Percentiles rank a stretch among this genome's conserved stretches.
phyloP scores from a whole-genome alignment of 2,888 invertebrate genomes.

The Flexamia atlantica region DNA sequence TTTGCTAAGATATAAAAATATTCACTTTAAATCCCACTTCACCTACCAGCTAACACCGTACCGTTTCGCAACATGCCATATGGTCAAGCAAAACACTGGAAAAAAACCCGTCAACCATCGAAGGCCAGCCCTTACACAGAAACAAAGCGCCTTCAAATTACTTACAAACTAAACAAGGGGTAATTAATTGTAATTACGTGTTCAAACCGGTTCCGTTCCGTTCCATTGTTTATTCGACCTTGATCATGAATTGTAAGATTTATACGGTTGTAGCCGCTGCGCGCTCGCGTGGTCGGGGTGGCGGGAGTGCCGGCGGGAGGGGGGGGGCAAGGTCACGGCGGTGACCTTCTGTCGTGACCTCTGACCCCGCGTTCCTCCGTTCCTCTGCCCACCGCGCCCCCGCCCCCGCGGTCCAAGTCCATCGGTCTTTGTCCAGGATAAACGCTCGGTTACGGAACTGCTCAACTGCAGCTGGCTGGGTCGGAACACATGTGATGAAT shows the following conservation, averaged over 20 bases:
- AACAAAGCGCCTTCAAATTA: constrained; percentile 13
- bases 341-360: constrained; percentile 48
- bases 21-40: too few species aligned
- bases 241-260: constrained; percentile 43
- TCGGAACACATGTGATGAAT: too few species aligned
- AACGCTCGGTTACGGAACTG: neutral
- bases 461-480: neutral
- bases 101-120: neutral
- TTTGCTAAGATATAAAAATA: too few species aligned
- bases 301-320: neutral
- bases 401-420: neutral
- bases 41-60: too few species aligned
- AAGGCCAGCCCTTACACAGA: neutral
- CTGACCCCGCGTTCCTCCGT: constrained; percentile 6
- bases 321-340: constrained; percentile 25
- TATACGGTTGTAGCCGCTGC: neutral
- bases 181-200: constrained; percentile 31
- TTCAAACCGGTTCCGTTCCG: constrained; percentile 22
- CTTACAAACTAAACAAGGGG: constrained; percentile 22
- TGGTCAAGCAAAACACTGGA: neutral
- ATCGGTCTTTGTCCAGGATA: neutral
- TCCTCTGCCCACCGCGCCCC: constrained; percentile 25
- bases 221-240: constrained; percentile 31
- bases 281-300: neutral
- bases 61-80: neutral